Evolutionary conservation across 2,113 vertebrate genomes (phyloP).

Genomic region (Varanus salvator): DNA sequence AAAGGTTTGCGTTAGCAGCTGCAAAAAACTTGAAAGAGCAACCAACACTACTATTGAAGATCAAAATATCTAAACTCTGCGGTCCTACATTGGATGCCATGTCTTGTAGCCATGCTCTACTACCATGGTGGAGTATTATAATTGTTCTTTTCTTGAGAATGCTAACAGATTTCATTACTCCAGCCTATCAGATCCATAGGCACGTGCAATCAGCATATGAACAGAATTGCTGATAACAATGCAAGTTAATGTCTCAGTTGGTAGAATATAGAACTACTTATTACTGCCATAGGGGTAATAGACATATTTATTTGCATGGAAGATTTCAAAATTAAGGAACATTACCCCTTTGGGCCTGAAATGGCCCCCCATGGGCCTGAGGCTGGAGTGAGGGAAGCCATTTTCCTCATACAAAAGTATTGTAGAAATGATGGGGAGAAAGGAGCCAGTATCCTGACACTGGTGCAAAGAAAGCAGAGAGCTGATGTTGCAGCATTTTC

Average conservation of each 20-base stretch:
- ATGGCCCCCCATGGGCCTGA: neutral
- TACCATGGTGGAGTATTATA: neutral
- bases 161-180: neutral
- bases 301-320: neutral
- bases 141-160: constrained; percentile 21
- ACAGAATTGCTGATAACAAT: neutral
- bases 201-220: neutral
- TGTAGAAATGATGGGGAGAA: neutral
- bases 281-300: neutral
- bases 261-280: constrained; percentile 26
- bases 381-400: neutral
- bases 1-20: constrained; percentile 21
- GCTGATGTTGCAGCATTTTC: neutral
- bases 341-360: neutral
- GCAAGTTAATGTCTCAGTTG: constrained; percentile 4
- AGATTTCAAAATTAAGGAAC: neutral
- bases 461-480: neutral
- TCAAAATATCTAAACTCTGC: neutral
- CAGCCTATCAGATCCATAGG: neutral
- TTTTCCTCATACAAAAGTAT: neutral
- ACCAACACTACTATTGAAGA: neutral
- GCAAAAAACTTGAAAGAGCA: constrained; percentile 27
- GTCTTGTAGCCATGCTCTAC: neutral
- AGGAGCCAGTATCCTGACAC: too few relatives aligned
- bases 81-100: neutral